A percentile compares a stretch with the other conserved stretches of the same genome.
phyloP scores from a whole-genome alignment of 53 echinoderm and acorn worm species.

The Arbacia lixula region DNA sequence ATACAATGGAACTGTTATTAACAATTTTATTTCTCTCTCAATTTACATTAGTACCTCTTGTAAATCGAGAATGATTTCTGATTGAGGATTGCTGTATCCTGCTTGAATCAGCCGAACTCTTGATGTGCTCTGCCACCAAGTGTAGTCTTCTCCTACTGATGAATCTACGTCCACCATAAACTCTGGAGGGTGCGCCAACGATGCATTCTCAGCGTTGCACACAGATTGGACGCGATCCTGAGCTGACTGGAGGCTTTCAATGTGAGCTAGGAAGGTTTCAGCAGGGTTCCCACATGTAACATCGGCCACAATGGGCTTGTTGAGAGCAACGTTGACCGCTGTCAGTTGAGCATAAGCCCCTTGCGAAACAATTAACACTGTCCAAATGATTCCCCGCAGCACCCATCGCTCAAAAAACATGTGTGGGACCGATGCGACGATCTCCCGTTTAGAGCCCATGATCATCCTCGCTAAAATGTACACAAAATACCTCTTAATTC shows the following conservation, averaged over 20 bases:
- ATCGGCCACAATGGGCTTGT: conserved; percentile 81
- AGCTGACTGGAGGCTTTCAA: conserved; percentile 46
- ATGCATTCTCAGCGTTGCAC: conserved; percentile 58
- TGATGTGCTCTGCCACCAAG: conserved; percentile 99
- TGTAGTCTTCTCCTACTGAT: conserved; percentile 69
- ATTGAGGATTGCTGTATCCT: conserved; percentile 64
- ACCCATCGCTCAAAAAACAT: not conserved
- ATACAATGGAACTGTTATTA: too few relatives aligned
- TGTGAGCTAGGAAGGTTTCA: conserved; percentile 71
- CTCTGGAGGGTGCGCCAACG: conserved; percentile 69
- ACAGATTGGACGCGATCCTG: conserved; percentile 34
- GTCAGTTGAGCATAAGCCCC: conserved; percentile 1
- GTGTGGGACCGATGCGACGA: not conserved
- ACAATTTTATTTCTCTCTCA: too few relatives aligned
- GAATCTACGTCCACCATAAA: conserved; percentile 77
- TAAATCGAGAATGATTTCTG: conserved; percentile 78
- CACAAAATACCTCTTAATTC: too few relatives aligned
- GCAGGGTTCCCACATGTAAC: conserved; percentile 82
- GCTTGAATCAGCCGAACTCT: conserved; percentile 51
- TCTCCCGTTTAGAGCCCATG: not conserved
- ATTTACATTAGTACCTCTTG: conserved; percentile 86
- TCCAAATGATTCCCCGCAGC: not conserved
- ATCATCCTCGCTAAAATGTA: too few relatives aligned
- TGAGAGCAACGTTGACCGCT: conserved; percentile 84
- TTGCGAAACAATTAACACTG: not conserved